Percentiles rank a stretch among this genome's conserved stretches.
Conservation (phyloP, 2,113 vertebrate genomes). For the Sciurus niger region DNA sequence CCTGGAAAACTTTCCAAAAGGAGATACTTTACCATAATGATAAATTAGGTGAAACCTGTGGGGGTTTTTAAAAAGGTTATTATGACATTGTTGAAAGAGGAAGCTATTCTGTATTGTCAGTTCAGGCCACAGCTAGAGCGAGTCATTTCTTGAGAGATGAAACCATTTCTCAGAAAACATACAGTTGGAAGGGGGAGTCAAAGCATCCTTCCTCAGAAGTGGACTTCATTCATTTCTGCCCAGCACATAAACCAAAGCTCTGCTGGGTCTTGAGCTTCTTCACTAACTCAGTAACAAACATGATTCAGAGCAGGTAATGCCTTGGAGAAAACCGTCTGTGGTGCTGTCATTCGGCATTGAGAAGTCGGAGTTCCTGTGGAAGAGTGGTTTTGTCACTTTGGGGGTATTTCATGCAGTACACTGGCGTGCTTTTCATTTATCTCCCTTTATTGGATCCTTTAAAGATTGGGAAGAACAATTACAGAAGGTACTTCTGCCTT, state of each 20-base stretch:
- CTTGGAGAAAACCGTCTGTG: background rate
- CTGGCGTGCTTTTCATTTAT: background rate
- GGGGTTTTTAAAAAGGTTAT: background rate
- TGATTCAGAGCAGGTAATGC: conserved; percentile 60
- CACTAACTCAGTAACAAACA: conserved; percentile 43
- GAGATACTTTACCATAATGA: conserved; percentile 25
- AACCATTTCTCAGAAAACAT: conserved; percentile 88
- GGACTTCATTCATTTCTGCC: conserved; percentile 54
- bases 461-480: background rate
- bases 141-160: conserved; percentile 89
- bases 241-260: background rate
- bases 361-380: conserved; percentile 68
- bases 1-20: conserved; percentile 36
- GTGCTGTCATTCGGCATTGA: conserved; percentile 41
- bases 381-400: conserved; percentile 67
- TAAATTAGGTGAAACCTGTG: conserved; percentile 31
- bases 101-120: conserved; percentile 86
- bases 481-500: conserved; percentile 2
- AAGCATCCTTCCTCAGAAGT: conserved; percentile 66
- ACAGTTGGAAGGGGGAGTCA: conserved; percentile 57
- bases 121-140: conserved; percentile 82
- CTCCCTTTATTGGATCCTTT: conserved; percentile 34
- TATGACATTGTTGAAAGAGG: conserved; percentile 86
- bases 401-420: background rate
- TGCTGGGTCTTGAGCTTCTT: conserved; percentile 40